Evolutionary conservation across 2,113 vertebrate species (phyloP).

Genomic region (Mola mola): DNA sequence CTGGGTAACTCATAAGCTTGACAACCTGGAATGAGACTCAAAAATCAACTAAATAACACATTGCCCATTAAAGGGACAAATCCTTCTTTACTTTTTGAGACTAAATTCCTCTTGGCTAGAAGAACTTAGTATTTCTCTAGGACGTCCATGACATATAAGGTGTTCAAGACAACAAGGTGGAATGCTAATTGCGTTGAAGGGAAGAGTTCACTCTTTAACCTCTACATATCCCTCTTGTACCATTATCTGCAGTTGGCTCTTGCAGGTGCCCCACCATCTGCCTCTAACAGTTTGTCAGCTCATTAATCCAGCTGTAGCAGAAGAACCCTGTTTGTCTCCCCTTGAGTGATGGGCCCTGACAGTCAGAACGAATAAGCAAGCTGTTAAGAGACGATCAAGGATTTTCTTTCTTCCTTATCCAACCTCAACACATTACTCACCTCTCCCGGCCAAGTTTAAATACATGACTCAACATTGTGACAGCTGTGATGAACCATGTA

Average conservation of each 20-base stretch:
- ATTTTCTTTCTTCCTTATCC: constrained; percentile 26
- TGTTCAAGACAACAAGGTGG: constrained; percentile 33
- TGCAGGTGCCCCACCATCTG: constrained; percentile 28
- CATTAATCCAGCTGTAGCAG: constrained; percentile 64
- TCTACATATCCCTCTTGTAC: constrained; percentile 16
- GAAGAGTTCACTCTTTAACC: constrained; percentile 40
- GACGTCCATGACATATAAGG: constrained; percentile 41
- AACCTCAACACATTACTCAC: constrained; percentile 49
- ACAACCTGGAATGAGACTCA: too few relatives aligned
- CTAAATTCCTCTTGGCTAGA: neutral
- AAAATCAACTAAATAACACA: too few relatives aligned
- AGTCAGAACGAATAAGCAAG: constrained; percentile 55
- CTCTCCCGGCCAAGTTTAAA: constrained; percentile 60
- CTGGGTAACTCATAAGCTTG: too few relatives aligned
- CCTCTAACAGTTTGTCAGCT: constrained; percentile 61
- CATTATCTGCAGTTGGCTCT: constrained; percentile 44
- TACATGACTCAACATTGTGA: constrained; percentile 69
- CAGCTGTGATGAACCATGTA: constrained; percentile 41
- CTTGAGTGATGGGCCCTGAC: constrained; percentile 56
- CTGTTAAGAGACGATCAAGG: constrained; percentile 57
- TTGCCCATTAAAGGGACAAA: too few relatives aligned
- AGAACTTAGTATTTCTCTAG: constrained; percentile 17
- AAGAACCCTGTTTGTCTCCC: constrained; percentile 64
- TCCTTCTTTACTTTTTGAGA: constrained; percentile 1
- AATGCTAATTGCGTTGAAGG: constrained; percentile 40